phyloP scores from a whole-genome alignment of 2,888 invertebrate genomes.

The Matsumyia berberina region DNA sequence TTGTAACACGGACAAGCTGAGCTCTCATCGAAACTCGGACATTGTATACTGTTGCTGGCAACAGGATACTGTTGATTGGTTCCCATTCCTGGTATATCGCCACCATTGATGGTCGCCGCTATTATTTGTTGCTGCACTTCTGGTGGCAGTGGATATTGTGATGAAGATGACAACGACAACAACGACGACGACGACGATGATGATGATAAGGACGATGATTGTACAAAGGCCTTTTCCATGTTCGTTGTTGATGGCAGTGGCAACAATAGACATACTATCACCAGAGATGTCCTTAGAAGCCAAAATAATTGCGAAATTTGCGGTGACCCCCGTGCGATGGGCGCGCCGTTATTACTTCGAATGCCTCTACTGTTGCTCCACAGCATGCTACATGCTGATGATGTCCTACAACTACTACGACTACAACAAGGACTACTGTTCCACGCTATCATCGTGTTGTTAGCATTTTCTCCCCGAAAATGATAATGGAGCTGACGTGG shows the following conservation, averaged over 20 bases:
- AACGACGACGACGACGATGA: conserved; percentile 66
- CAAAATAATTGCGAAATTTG: conserved; percentile 77
- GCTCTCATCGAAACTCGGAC: conserved; percentile 90
- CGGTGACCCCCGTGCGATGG: conserved; percentile 71
- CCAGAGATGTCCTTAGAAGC: conserved; percentile 80
- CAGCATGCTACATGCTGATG: conserved; percentile 69
- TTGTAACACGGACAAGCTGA: conserved; percentile 96
- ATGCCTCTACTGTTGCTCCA: conserved; percentile 64
- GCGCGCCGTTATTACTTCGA: conserved; percentile 50
- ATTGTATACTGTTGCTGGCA: conserved; percentile 84
- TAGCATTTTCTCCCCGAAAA: conserved; percentile 76
- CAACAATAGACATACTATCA: conserved; percentile 80
- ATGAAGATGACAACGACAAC: conserved; percentile 61
- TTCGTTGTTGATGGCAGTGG: conserved; percentile 79
- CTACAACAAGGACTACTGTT: conserved; percentile 71
- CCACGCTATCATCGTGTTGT: conserved; percentile 77
- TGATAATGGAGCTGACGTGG: conserved; percentile 72
- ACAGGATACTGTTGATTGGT: conserved; percentile 66
- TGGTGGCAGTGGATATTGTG: conserved; percentile 68
- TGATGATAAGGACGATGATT: conserved; percentile 75
- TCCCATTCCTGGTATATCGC: conserved; percentile 76
- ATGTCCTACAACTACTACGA: conserved; percentile 62
- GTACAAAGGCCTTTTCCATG: conserved; percentile 78
- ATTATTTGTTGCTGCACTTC: conserved; percentile 77
- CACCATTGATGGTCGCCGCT: conserved; percentile 79